A percentile compares a stretch with the other conserved stretches of the same genome.
These are phyloP conservation scores for Xiphophorus birchmanni DNA, from an alignment of 2,797 vertebrate genomes.

Conservation along the genomic window DNA sequence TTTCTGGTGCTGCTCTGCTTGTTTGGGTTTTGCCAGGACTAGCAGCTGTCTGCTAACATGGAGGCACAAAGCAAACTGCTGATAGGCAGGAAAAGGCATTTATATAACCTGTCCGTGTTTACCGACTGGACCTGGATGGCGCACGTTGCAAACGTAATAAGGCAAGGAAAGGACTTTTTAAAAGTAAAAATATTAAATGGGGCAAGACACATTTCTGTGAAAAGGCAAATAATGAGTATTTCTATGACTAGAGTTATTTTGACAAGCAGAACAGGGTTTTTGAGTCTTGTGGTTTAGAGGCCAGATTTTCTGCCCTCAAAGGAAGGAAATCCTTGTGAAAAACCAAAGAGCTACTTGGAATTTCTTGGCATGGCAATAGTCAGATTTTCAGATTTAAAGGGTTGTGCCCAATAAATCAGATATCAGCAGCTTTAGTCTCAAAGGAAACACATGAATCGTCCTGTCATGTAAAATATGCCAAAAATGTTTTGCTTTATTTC, in stretches of 20 bases:
- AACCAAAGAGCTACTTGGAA: conserved; percentile 56
- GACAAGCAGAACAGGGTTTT: conserved; percentile 25
- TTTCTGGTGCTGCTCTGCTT: conserved; percentile 60
- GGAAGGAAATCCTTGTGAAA: conserved; percentile 65
- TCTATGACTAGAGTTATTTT: conserved; percentile 12
- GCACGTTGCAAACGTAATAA: conserved; percentile 32
- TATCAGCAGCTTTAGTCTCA: conserved; percentile 33
- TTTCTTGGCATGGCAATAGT: conserved; percentile 58
- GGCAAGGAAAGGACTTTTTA: conserved; percentile 7
- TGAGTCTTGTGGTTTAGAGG: conserved; percentile 27
- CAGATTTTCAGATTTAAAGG: conserved; percentile 50
- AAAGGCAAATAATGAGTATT: conserved; percentile 2
- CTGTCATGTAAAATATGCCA: conserved; percentile 4
- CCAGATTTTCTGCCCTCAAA: conserved; percentile 49
- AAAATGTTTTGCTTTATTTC: conserved; percentile 14
- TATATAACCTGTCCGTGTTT: conserved; percentile 67
- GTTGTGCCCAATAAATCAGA: conserved; percentile 33
- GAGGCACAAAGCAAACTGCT: conserved; percentile 66
- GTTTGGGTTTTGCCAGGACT: conserved; percentile 77
- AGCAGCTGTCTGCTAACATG: conserved; percentile 55
- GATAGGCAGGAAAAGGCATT: conserved; percentile 54
- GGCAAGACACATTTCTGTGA: not conserved
- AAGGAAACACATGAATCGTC: conserved; percentile 33
- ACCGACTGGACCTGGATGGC: conserved; percentile 44
- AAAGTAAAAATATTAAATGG: not conserved